Percentiles rank a stretch among this genome's conserved stretches.
Conservation (phyloP, 2,888 invertebrate species). For the Nematopogon swammerdamellus region DNA sequence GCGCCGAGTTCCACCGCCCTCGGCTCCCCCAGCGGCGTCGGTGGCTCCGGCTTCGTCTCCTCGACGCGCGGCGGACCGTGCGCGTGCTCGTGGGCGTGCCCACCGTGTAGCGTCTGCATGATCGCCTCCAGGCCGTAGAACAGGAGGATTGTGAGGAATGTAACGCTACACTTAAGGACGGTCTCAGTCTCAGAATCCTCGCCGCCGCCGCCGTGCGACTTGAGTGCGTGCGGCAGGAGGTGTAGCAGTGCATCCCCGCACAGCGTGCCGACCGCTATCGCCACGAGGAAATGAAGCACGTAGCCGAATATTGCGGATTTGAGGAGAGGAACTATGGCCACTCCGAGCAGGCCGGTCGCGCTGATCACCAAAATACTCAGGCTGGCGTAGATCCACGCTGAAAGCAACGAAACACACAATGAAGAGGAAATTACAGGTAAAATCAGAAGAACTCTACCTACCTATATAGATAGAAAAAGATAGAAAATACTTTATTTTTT, state of each 20-base stretch:
- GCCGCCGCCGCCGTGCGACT: slow-evolving; percentile 34
- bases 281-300: slow-evolving; percentile 71
- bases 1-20: slow-evolving; percentile 51
- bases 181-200: slow-evolving; percentile 46
- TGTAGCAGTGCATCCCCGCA: slow-evolving; percentile 75
- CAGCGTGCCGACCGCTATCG: slow-evolving; percentile 74
- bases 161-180: slow-evolving; percentile 64
- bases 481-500: no score
- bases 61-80: slow-evolving; percentile 31
- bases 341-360: slow-evolving; percentile 67
- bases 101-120: slow-evolving; percentile 55
- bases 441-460: neutral
- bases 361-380: slow-evolving; percentile 68
- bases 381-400: slow-evolving; percentile 72
- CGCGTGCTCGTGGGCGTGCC: slow-evolving; percentile 37
- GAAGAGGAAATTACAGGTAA: slow-evolving; percentile 9
- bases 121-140: slow-evolving; percentile 71
- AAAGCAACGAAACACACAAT: slow-evolving; percentile 23
- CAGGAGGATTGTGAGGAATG: slow-evolving; percentile 64
- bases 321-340: slow-evolving; percentile 70
- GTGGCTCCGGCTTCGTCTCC: slow-evolving; percentile 35
- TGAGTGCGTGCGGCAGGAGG: slow-evolving; percentile 64
- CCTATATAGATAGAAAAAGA: slow-evolving; percentile 2
- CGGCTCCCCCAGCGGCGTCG: slow-evolving; percentile 32
- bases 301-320: slow-evolving; percentile 64